These are phyloP conservation scores for Syrmaticus mikado DNA, from an alignment of 2,113 vertebrate genomes.

Conservation along the genomic window DNA sequence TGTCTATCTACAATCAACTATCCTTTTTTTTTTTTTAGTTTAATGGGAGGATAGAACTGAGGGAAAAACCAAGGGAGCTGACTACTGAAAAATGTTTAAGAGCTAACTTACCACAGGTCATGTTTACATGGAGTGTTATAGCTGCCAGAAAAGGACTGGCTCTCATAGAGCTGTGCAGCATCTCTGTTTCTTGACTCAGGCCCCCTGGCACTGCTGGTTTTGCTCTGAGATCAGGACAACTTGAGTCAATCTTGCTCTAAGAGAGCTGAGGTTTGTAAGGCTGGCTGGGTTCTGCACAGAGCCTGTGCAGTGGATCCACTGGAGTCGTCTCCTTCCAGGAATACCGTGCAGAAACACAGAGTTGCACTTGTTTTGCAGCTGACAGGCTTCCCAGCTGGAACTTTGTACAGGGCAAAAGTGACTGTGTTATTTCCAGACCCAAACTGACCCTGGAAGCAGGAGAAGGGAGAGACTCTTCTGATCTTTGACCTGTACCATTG, in stretches of 20 bases:
- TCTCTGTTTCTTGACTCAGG: neutral
- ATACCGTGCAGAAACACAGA: neutral
- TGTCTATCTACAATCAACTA: neutral
- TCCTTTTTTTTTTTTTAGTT: neutral
- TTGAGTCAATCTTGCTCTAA: neutral
- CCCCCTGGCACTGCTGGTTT: fast-evolving
- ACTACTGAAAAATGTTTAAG: neutral
- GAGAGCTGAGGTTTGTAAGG: neutral
- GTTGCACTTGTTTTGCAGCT: neutral
- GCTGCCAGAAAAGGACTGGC: neutral
- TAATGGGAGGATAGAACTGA: neutral
- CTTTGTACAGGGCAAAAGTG: neutral
- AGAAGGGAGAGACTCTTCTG: slow-evolving; percentile 8
- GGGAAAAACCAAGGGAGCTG: neutral
- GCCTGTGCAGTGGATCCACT: neutral
- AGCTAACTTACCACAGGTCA: neutral
- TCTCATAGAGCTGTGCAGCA: fast-evolving
- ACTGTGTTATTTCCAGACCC: neutral
- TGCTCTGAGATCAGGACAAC: neutral
- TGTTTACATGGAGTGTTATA: neutral
- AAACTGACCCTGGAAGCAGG: neutral
- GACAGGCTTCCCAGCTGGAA: neutral
- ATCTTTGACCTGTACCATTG: slow-evolving; percentile 34
- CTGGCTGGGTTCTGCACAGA: neutral
- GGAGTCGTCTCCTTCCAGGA: neutral